Evolutionary conservation across 2,797 vertebrate species (phyloP).

Genomic region (Macropus fuliginosus): DNA sequence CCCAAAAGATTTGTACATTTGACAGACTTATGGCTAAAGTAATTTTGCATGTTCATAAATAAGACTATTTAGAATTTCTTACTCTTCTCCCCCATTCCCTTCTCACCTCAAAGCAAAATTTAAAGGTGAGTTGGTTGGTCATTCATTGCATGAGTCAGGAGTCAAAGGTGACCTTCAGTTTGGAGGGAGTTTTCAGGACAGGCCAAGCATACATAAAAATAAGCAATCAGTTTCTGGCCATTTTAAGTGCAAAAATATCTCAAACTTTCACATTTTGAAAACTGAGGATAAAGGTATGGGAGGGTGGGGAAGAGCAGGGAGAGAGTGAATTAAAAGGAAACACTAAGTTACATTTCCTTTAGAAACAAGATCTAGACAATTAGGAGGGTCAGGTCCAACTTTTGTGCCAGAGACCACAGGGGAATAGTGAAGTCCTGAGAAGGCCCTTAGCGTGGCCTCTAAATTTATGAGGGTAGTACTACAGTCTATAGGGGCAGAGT

Average conservation of each 20-base stretch:
- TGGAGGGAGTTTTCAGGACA: conserved; percentile 5
- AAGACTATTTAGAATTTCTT: conserved; percentile 73
- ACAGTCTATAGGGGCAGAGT: conserved; percentile 21
- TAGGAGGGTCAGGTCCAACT: not conserved
- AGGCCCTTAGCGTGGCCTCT: conserved; percentile 3
- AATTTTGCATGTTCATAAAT: conserved; percentile 78
- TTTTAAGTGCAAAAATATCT: conserved; percentile 80
- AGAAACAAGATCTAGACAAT: conserved; percentile 28
- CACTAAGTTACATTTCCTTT: conserved; percentile 43
- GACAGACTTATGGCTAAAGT: conserved; percentile 79
- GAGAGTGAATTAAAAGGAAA: not conserved
- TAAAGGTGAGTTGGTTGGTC: not conserved
- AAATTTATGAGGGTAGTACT: not conserved
- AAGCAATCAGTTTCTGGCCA: conserved; percentile 53
- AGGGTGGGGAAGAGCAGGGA: not conserved
- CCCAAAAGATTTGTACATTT: conserved; percentile 30
- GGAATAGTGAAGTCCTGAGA: not conserved
- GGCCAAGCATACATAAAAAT: conserved; percentile 66
- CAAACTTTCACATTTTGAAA: conserved; percentile 16
- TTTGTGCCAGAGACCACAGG: conserved; percentile 48
- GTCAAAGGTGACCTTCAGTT: not conserved
- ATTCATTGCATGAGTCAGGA: conserved; percentile 14
- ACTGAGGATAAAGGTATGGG: conserved; percentile 15
- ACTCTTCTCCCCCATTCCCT: conserved; percentile 66
- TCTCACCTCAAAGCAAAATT: conserved; percentile 64